These are phyloP conservation scores for Atractosteus spatula DNA, from an alignment of 2,113 vertebrate species.

Conservation along the genomic window DNA sequence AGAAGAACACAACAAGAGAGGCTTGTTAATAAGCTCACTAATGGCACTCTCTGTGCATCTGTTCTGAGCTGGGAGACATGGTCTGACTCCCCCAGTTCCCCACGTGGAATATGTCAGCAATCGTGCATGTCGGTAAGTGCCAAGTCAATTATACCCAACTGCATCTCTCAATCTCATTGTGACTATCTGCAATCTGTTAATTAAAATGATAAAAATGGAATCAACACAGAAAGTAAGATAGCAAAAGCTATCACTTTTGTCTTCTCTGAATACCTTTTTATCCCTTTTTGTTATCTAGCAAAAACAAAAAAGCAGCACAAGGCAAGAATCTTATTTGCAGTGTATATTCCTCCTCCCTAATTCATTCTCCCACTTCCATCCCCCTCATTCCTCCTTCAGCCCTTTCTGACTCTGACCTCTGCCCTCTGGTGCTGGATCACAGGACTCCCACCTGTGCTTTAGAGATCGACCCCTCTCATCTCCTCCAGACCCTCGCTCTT, in stretches of 20 bases:
- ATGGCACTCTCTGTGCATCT: neutral
- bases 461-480: too few relatives aligned
- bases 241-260: neutral
- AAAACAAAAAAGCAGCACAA: too few relatives aligned
- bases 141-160: constrained; percentile 1
- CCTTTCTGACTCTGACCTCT: too few relatives aligned
- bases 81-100: neutral
- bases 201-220: neutral
- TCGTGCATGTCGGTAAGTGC: neutral
- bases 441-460: too few relatives aligned
- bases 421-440: too few relatives aligned
- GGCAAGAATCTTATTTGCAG: too few relatives aligned
- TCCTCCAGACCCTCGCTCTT: too few relatives aligned
- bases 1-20: constrained; percentile 50
- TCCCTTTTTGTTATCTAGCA: too few relatives aligned
- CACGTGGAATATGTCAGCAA: neutral
- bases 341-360: too few relatives aligned
- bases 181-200: neutral
- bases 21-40: constrained; percentile 49
- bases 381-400: too few relatives aligned
- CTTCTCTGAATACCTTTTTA: too few relatives aligned
- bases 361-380: too few relatives aligned
- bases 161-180: neutral
- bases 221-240: neutral
- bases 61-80: neutral